phyloP scores from a whole-genome alignment of 2,888 invertebrate species.

The Mythimna albipuncta region DNA sequence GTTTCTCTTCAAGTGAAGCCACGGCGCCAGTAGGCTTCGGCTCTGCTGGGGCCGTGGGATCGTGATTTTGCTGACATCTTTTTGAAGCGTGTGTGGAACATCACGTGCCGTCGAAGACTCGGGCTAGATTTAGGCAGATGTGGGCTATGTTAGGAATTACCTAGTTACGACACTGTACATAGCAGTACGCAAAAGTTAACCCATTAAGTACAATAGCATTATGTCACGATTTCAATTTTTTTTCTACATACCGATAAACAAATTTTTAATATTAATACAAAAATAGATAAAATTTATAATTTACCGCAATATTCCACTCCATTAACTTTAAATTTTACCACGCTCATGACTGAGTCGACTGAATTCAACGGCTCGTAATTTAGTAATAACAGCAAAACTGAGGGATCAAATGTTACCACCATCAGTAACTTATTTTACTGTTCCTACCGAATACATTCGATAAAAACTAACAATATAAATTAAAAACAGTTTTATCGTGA shows the following conservation, averaged over 20 bases:
- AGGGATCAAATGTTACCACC: neutral
- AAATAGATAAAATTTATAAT: slow-evolving; percentile 4
- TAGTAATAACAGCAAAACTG: neutral
- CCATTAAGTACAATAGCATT: neutral
- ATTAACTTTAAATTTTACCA: slow-evolving; percentile 59
- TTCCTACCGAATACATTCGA: neutral
- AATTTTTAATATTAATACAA: neutral
- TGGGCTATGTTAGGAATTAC: neutral
- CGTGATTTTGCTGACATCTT: too few relatives aligned
- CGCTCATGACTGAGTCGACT: slow-evolving; percentile 40
- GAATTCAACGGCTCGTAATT: neutral
- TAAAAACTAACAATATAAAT: slow-evolving; percentile 6
- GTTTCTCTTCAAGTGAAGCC: too few relatives aligned
- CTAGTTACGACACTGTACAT: neutral
- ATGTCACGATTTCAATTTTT: neutral
- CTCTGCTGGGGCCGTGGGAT: too few relatives aligned
- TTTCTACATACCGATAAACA: neutral
- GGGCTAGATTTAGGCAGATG: too few relatives aligned
- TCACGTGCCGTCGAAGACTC: too few relatives aligned
- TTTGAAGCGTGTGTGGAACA: too few relatives aligned
- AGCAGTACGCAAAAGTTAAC: neutral
- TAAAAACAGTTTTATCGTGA: neutral
- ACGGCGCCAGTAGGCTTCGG: too few relatives aligned
- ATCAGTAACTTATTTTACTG: neutral
- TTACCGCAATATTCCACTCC: slow-evolving; percentile 54